A percentile compares a stretch with the other conserved stretches of the same genome.
phyloP scores from a whole-genome alignment of 2,113 vertebrate genomes.

The Sylvilagus bachmani region DNA sequence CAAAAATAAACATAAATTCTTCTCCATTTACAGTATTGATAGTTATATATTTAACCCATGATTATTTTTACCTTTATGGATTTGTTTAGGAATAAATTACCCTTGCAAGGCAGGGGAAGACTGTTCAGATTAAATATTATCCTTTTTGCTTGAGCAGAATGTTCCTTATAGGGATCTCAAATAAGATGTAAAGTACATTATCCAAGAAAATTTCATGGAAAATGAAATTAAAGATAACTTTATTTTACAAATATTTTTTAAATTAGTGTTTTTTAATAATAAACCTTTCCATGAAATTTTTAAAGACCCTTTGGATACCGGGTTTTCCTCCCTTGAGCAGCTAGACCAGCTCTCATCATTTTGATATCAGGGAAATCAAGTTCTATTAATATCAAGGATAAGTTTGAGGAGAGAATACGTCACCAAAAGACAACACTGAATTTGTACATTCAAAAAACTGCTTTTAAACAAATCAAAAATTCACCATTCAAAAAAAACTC shows the following conservation, averaged over 20 bases:
- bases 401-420: not conserved
- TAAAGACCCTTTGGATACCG: too few relatives aligned
- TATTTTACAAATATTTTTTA: too few relatives aligned
- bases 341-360: not conserved
- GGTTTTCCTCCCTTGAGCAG: not conserved
- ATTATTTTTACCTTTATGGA: not conserved
- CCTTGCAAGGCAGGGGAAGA: not conserved
- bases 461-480: conserved; percentile 31
- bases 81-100: conserved; percentile 22
- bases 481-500: not conserved
- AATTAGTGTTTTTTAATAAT: too few relatives aligned
- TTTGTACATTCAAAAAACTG: not conserved
- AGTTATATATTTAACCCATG: conserved; percentile 5
- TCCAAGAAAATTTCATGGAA: too few relatives aligned
- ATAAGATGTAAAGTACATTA: not conserved
- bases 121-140: not conserved
- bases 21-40: conserved; percentile 8
- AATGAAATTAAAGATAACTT: too few relatives aligned
- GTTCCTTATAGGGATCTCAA: not conserved
- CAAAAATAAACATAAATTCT: conserved; percentile 21
- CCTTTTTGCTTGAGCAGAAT: conserved; percentile 22
- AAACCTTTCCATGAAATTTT: too few relatives aligned
- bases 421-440: not conserved
- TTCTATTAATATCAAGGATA: not conserved
- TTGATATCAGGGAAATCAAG: conserved; percentile 13